phyloP scores from a whole-genome alignment of 2,797 vertebrate species.

The Anabas testudineus region DNA sequence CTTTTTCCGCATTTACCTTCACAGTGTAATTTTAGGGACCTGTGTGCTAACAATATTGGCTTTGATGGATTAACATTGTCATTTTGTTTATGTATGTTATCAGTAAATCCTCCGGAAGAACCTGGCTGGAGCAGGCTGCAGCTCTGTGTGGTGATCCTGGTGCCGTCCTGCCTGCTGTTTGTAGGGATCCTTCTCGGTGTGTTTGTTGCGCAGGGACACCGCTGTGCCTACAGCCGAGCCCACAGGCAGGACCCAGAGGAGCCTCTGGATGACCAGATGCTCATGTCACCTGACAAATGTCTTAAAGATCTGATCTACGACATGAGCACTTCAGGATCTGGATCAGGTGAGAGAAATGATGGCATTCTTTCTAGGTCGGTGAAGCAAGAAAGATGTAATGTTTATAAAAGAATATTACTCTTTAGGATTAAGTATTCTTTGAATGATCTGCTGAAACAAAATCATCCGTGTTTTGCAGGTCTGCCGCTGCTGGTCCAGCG shows the following conservation, averaged over 20 bases:
- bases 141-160: slow-evolving; percentile 81
- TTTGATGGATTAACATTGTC: background rate
- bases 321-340: slow-evolving; percentile 96
- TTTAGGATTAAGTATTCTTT: background rate
- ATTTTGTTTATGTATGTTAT: background rate
- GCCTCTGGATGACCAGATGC: slow-evolving; percentile 86
- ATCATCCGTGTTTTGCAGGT: slow-evolving; percentile 77
- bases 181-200: slow-evolving; percentile 79
- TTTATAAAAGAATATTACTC: background rate
- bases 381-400: background rate
- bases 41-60: background rate
- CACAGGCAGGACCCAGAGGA: slow-evolving; percentile 89
- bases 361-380: background rate
- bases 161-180: slow-evolving; percentile 88
- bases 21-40: background rate
- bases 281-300: slow-evolving; percentile 87
- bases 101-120: slow-evolving; percentile 75
- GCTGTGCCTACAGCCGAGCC: slow-evolving; percentile 76
- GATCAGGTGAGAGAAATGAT: slow-evolving; percentile 88
- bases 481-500: slow-evolving; percentile 95
- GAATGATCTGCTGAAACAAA: background rate
- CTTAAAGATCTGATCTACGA: slow-evolving; percentile 94
- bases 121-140: slow-evolving; percentile 82
- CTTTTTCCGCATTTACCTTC: background rate
- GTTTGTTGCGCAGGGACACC: slow-evolving; percentile 81